Evolutionary conservation across 1,140 invertebrate genomes (phyloP), one percentile per base, ranked within the genome.

Genomic region (Holcopasites calliopsidis): DNA sequence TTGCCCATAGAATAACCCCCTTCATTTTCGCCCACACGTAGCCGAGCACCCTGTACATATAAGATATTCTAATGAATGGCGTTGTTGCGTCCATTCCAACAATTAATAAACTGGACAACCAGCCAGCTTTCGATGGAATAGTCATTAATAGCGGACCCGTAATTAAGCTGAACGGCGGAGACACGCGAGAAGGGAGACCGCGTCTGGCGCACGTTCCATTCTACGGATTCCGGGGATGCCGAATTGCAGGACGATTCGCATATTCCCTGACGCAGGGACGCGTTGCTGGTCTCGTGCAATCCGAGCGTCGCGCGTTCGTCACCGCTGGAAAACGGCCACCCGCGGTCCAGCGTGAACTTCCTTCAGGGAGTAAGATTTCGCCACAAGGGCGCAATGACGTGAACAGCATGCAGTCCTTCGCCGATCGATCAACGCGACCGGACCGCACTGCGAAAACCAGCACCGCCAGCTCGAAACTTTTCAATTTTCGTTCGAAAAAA

Each of bases 391-490:
- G 57, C 69, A 65, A 78, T 66, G 79, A 82, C 79, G 80, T 77
- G 77, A 77, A 70, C 72, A 75, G 68, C 50, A 82, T 82, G 80
- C 79, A 82, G 79, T 82, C 71, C 64, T 54, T 49, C 62, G 66
- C 60, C 79, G 79, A 82, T 82, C 79, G 80, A 82, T 82, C 75
- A n/a, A 74, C 71, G 75, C 40, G 40, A 49, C 64, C 23, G 18
- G 60, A 23, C 79, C 66, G 72, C 78, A 76, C 44, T 72, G 75
- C 64, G 69, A 82, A 77, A 77, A 52, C 74, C 62, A 42, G 18
- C 21, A 42, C 44, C 40, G 58, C 38, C 35, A 16, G 10, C 50
- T 66, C 33, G 40, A 50, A 71, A 52, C 31, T 62, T 69, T 77
- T 40, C 62, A 28, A n/a, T 47, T 80, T 80, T 62, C 23, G 68